A percentile compares a stretch with the other conserved stretches of the same genome.
phyloP scores from a whole-genome alignment of 2,113 vertebrate genomes.

The Misgurnus anguillicaudatus region DNA sequence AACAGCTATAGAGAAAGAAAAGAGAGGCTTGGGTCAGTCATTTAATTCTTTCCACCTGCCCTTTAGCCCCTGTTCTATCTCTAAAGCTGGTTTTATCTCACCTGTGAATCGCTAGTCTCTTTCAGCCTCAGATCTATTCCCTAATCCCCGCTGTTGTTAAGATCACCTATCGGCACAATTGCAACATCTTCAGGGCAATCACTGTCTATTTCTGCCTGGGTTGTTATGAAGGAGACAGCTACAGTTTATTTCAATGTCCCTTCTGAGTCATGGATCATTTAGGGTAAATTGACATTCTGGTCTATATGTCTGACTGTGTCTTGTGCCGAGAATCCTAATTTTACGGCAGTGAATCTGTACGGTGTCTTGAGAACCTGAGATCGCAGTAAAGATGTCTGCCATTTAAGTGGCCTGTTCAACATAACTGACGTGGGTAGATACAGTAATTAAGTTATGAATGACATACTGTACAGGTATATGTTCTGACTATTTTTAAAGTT shows the following conservation, averaged over 20 bases:
- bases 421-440: not conserved
- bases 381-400: not conserved
- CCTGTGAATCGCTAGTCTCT: conserved; percentile 32
- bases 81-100: conserved; percentile 29
- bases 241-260: not conserved
- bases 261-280: not conserved
- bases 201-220: not conserved
- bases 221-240: not conserved
- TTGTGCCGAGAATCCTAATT: conserved; percentile 10
- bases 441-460: conserved; percentile 20
- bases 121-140: conserved; percentile 18
- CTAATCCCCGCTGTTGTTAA: conserved; percentile 31
- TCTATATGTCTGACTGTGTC: not conserved
- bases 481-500: not conserved
- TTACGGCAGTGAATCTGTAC: not conserved
- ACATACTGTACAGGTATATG: not conserved
- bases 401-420: not conserved
- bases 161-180: not conserved
- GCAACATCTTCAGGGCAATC: not conserved
- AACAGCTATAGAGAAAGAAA: not conserved
- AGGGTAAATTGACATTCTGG: not conserved
- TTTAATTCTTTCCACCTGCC: conserved; percentile 31
- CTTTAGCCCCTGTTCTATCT: not conserved
- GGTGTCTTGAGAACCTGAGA: not conserved
- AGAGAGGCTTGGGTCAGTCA: conserved; percentile 28